A percentile compares a stretch with the other conserved stretches of the same genome.
Evolutionary conservation across 1,140 invertebrate species (phyloP).

Genomic region (Reticulitermes speratus): DNA sequence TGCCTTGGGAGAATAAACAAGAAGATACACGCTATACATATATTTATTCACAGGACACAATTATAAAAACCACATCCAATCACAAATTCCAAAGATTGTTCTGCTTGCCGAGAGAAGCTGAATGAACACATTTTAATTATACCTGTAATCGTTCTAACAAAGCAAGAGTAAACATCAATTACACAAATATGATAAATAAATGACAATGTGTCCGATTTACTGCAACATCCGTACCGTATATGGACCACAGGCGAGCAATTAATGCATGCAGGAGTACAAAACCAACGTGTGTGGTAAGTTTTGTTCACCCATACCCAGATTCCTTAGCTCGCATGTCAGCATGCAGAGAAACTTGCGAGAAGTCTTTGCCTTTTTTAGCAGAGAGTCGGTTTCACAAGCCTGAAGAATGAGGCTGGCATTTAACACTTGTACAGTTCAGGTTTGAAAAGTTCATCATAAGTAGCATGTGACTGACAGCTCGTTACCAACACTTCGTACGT

Average conservation of each 20-base stretch:
- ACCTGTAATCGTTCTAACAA: neutral
- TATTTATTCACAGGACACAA: no score
- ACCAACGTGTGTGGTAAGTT: neutral
- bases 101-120: no score
- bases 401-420: neutral
- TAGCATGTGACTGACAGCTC: neutral
- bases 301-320: neutral
- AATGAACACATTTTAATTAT: no score
- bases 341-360: neutral
- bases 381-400: neutral
- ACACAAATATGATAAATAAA: neutral
- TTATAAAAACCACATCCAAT: no score
- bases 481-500: neutral
- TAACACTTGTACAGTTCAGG: neutral
- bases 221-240: neutral
- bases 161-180: neutral
- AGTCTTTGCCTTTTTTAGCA: neutral
- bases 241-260: neutral
- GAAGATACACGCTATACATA: no score
- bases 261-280: neutral
- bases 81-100: no score
- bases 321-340: neutral
- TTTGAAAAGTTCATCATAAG: neutral
- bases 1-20: no score
- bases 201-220: neutral